Percentiles rank a stretch among this genome's conserved stretches.
These are phyloP conservation scores for Pyrochroa serraticornis DNA, from an alignment of 2,888 invertebrate species.

Conservation along the genomic window DNA sequence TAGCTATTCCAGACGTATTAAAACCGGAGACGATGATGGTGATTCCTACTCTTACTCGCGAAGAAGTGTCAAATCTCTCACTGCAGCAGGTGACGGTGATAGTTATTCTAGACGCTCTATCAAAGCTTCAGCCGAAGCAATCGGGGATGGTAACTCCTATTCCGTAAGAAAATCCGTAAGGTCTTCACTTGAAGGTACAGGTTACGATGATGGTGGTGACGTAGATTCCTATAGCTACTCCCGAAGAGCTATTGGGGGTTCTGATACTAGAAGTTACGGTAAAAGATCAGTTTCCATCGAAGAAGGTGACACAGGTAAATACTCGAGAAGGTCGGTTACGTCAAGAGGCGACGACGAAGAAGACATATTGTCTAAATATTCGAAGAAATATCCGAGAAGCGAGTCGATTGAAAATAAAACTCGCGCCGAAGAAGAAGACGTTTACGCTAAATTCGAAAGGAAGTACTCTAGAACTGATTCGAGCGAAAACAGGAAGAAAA, in stretches of 20 bases:
- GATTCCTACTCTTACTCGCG: conserved; percentile 30
- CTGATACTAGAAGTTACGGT: background rate
- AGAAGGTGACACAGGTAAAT: conserved; percentile 36
- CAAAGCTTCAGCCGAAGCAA: conserved; percentile 40
- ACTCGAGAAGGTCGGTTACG: conserved; percentile 31
- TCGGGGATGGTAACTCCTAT: conserved; percentile 48
- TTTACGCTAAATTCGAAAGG: conserved; percentile 46
- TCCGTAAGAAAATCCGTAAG: conserved; percentile 43
- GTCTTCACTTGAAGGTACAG: conserved; percentile 43
- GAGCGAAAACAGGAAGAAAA: conserved; percentile 28
- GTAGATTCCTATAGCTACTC: conserved; percentile 20
- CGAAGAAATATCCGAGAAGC: conserved; percentile 37
- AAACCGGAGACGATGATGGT: conserved; percentile 28
- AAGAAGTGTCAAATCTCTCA: conserved; percentile 35
- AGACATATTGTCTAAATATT: conserved; percentile 42
- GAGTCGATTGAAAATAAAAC: conserved; percentile 37
- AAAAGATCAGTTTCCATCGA: conserved; percentile 34
- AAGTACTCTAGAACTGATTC: conserved; percentile 46
- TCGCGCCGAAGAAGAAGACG: conserved; percentile 43
- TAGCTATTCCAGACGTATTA: conserved; percentile 35
- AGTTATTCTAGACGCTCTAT: conserved; percentile 42
- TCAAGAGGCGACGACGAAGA: conserved; percentile 39
- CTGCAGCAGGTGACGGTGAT: conserved; percentile 39
- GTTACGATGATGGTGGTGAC: conserved; percentile 29
- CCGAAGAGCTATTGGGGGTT: conserved; percentile 28